Evolutionary conservation across 2,797 vertebrate species (phyloP).

Genomic region (Lycodopsis pacificus): DNA sequence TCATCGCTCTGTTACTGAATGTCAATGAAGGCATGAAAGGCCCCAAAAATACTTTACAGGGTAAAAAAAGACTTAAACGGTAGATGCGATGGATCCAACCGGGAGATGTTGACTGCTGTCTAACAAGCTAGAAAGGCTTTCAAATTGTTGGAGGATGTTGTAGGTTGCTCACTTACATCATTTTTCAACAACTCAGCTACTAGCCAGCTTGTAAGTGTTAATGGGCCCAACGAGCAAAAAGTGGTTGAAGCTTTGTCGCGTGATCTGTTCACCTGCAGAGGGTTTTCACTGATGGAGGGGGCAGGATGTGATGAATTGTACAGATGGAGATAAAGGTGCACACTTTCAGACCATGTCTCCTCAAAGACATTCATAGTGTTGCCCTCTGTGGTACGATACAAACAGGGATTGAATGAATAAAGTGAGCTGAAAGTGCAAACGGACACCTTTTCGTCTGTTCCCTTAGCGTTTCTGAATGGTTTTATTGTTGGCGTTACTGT

Average conservation of each 20-base stretch:
- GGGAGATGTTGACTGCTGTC: too few species aligned
- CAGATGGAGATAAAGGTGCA: not conserved
- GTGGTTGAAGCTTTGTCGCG: not conserved
- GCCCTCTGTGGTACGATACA: not conserved
- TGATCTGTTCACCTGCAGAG: not conserved
- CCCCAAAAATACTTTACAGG: too few species aligned
- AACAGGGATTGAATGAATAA: not conserved
- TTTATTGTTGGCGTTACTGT: too few species aligned
- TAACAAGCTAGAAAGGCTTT: not conserved
- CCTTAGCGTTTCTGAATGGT: too few species aligned
- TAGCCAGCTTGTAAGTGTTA: not conserved
- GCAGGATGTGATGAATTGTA: not conserved
- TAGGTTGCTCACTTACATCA: not conserved
- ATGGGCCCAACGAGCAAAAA: not conserved
- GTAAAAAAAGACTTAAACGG: too few species aligned
- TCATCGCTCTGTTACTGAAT: not conserved
- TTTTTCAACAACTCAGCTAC: not conserved
- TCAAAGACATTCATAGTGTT: not conserved
- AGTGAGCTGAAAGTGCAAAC: too few species aligned
- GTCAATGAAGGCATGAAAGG: not conserved
- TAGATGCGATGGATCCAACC: too few species aligned
- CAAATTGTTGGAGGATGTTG: not conserved
- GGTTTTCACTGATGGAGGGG: not conserved
- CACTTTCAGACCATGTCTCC: not conserved
- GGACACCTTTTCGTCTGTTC: too few species aligned